Percentiles rank a stretch among this genome's conserved stretches.
phyloP scores from a whole-genome alignment of 1,140 invertebrate genomes.

The Elysia chlorotica region DNA sequence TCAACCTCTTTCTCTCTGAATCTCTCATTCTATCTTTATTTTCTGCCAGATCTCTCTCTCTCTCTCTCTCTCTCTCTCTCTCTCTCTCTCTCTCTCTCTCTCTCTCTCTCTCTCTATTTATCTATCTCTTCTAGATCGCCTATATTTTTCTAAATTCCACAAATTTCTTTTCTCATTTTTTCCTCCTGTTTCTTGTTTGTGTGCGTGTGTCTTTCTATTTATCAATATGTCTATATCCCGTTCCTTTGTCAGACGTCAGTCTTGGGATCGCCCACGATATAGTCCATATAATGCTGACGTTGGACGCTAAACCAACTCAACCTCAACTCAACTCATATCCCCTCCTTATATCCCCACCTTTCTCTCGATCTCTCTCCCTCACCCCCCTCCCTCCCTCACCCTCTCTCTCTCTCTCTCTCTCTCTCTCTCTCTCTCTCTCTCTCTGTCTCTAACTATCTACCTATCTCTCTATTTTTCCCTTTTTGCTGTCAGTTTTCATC shows the following conservation, averaged over 20 bases:
- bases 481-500: too few relatives aligned
- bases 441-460: too few relatives aligned
- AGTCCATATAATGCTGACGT: too few relatives aligned
- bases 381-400: too few relatives aligned
- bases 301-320: background rate
- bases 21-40: background rate
- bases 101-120: too few relatives aligned
- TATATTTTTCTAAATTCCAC: background rate
- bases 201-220: background rate
- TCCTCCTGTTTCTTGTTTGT: background rate
- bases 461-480: too few relatives aligned
- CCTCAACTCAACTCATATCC: background rate
- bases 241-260: too few relatives aligned
- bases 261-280: too few relatives aligned
- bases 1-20: background rate
- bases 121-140: too few relatives aligned
- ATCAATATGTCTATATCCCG: too few relatives aligned
- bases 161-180: background rate
- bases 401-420: background rate
- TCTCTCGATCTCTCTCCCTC: background rate
- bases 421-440: slow-evolving; percentile 1
- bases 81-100: too few relatives aligned
- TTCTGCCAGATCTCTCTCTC: background rate
- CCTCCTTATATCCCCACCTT: background rate
- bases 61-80: background rate